These are phyloP conservation scores for Crocallis elinguaria DNA, from an alignment of 2,888 invertebrate species.

Conservation along the genomic window DNA sequence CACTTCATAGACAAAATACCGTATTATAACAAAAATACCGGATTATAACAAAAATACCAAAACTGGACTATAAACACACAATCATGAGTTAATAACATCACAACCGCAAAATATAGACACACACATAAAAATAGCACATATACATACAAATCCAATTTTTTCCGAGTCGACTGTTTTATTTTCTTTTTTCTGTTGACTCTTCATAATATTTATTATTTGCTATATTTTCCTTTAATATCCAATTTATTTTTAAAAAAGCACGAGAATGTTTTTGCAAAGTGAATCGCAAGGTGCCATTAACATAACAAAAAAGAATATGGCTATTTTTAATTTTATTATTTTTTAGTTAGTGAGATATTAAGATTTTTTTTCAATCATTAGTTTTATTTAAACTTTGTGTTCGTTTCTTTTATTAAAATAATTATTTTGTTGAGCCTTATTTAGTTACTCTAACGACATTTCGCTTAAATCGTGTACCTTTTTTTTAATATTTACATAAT, in stretches of 20 bases:
- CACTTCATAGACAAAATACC: slow-evolving; percentile 47
- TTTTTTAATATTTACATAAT: slow-evolving; percentile 32
- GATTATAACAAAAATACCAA: slow-evolving; percentile 39
- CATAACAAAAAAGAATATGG: slow-evolving; percentile 67
- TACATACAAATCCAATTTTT: slow-evolving; percentile 5
- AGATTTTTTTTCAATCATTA: slow-evolving; percentile 64
- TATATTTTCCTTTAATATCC: slow-evolving; percentile 28
- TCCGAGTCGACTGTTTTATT: slow-evolving; percentile 15
- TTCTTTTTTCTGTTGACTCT: slow-evolving; percentile 19
- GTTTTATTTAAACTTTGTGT: slow-evolving; percentile 73
- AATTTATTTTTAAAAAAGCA: slow-evolving; percentile 40
- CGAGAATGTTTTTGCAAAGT: slow-evolving; percentile 53
- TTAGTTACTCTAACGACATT: slow-evolving; percentile 40
- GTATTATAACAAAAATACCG: slow-evolving; percentile 37
- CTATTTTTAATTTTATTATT: slow-evolving; percentile 67
- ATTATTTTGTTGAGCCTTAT: slow-evolving; percentile 63
- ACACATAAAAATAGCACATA: slow-evolving; percentile 12
- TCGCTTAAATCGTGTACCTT: slow-evolving; percentile 42
- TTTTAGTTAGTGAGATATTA: slow-evolving; percentile 68
- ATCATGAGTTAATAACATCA: slow-evolving; percentile 20
- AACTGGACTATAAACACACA: slow-evolving; percentile 43
- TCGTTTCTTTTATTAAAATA: slow-evolving; percentile 56
- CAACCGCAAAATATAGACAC: slow-evolving; percentile 18
- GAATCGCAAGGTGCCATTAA: slow-evolving; percentile 81
- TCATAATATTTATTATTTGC: slow-evolving; percentile 15